Evolutionary conservation across 2,113 vertebrate species (phyloP).

Genomic region (Oxyruncus cristatus): DNA sequence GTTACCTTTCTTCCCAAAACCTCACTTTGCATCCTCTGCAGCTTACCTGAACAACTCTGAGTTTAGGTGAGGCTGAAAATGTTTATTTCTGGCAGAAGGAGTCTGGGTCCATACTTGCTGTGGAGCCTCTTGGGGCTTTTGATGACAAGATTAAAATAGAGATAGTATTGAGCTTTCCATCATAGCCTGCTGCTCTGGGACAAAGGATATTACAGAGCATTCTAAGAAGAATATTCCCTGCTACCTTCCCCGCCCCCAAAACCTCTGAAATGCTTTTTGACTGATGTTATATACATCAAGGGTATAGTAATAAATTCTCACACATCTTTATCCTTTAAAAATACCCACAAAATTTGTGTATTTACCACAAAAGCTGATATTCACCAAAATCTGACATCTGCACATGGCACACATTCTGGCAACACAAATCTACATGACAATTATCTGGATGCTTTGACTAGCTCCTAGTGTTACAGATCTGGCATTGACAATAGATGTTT

Average conservation of each 20-base stretch:
- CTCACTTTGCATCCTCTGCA: background rate
- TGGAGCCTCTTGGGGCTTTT: background rate
- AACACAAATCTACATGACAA: background rate
- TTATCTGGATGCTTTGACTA: slow-evolving; percentile 12
- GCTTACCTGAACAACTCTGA: background rate
- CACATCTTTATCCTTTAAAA: background rate
- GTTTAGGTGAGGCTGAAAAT: background rate
- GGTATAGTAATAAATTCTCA: background rate
- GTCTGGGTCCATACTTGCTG: background rate
- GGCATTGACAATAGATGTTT: slow-evolving; percentile 14
- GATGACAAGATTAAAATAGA: background rate
- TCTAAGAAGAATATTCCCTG: background rate
- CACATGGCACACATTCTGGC: background rate
- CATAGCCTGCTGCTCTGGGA: background rate
- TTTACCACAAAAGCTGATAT: background rate
- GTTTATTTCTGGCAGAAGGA: background rate
- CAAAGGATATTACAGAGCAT: background rate
- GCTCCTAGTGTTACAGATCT: background rate
- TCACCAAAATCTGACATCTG: background rate
- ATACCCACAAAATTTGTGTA: background rate
- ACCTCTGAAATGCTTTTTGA: background rate
- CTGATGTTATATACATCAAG: background rate
- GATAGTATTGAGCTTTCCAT: background rate
- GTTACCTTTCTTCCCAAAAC: background rate
- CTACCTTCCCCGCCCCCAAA: background rate